Evolutionary conservation across 2,797 vertebrate genomes (phyloP), one percentile per base, ranked within the genome.

Genomic region (Microcaecilia unicolor): DNA sequence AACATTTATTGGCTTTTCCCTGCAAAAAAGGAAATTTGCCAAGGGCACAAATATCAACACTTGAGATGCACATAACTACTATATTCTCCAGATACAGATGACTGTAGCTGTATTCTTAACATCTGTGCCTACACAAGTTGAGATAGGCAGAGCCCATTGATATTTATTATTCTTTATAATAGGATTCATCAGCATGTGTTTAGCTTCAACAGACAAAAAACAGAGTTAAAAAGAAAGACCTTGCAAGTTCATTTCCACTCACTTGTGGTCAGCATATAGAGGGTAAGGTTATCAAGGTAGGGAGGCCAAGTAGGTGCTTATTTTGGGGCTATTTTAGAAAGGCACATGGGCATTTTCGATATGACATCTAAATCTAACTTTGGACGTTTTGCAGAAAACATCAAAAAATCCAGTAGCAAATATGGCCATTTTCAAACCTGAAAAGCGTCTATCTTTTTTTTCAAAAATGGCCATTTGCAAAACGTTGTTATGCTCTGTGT

Each of bases 231-330:
- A 5, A 48, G 25, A 31, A 26, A 6, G 15, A 32, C 18, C 25
- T 39, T 25, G 40, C 27, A 34, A 34, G 28, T 15, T 15, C 1
- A 24, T 3, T 20, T 2, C 1, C 25, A 44, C 55, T 33, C 25
- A 13, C 44, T 4, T 37, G 19, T 40, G 34, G 55, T 66, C 62
- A 57, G 50, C 32, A 34, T 7, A 38, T 39, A n/a, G n/a, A n/a
- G n/a, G n/a, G n/a, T n/a, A n/a, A n/a, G n/a, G n/a, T n/a, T n/a
- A n/a, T n/a, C n/a, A n/a, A n/a, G n/a, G n/a, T n/a, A n/a, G n/a
- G n/a, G n/a, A n/a, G n/a, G n/a, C n/a, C n/a, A n/a, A n/a, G n/a
- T n/a, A n/a, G n/a, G n/a, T n/a, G n/a, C n/a, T n/a, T n/a, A n/a
- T n/a, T n/a, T n/a, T n/a, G n/a, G n/a, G n/a, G n/a, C n/a, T n/a